phyloP scores from a whole-genome alignment of 1,140 invertebrate species.

The Tetraneura akinire region DNA sequence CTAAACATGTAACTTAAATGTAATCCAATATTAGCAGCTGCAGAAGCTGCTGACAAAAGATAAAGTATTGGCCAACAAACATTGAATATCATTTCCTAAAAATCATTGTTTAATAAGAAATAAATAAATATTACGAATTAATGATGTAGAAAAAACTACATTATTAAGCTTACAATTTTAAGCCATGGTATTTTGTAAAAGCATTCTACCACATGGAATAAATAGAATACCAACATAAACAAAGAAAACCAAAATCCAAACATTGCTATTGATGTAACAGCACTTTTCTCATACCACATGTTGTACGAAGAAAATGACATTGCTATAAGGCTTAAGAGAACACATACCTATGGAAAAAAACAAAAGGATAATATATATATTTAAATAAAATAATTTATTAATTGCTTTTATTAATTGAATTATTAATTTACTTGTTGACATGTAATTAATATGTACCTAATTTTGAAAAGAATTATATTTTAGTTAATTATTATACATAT shows the following conservation, averaged over 20 bases:
- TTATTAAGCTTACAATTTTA: conserved; percentile 70
- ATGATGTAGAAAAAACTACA: too few relatives aligned
- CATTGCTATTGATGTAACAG: conserved; percentile 82
- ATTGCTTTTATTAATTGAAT: too few relatives aligned
- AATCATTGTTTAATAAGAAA: neutral
- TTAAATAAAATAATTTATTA: too few relatives aligned
- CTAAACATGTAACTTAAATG: conserved; percentile 27
- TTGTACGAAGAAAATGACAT: conserved; percentile 66
- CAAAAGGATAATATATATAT: too few relatives aligned
- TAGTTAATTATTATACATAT: too few relatives aligned
- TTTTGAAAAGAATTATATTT: too few relatives aligned
- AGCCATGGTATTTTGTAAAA: conserved; percentile 85
- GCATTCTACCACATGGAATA: conserved; percentile 84
- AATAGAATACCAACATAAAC: conserved; percentile 76
- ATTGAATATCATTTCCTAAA: conserved; percentile 43
- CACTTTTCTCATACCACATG: conserved; percentile 64
- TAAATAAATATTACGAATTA: neutral
- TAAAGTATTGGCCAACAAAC: conserved; percentile 43
- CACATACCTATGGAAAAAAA: conserved; percentile 68
- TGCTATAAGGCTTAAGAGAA: conserved; percentile 82
- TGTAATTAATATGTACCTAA: too few relatives aligned
- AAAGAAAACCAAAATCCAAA: conserved; percentile 83
- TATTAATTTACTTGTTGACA: too few relatives aligned
- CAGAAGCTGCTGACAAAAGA: conserved; percentile 17
- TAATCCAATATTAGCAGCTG: conserved; percentile 5